Conservation (phyloP, 2,797 vertebrate genomes). For the Anguilla marmorata region DNA sequence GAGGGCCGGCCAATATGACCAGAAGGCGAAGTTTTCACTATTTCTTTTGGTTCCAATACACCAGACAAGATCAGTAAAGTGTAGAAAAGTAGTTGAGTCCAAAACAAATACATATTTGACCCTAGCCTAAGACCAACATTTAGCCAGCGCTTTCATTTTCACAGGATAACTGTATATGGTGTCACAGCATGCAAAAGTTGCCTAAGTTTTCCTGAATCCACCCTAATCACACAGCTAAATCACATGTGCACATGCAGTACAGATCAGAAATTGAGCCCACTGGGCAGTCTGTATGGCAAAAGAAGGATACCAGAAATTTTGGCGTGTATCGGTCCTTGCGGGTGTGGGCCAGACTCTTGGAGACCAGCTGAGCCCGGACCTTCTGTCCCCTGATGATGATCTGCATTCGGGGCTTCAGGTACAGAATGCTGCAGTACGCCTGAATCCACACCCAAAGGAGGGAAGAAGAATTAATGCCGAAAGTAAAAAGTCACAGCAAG, state of each 20-base stretch:
- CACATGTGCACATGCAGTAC: background rate
- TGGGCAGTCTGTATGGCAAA: background rate
- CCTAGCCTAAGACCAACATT: too few relatives aligned
- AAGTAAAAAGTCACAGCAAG: background rate
- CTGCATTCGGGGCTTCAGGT: slow-evolving; percentile 94
- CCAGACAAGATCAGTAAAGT: too few relatives aligned
- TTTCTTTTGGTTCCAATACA: too few relatives aligned
- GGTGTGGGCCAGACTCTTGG: slow-evolving; percentile 85
- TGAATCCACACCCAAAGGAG: slow-evolving; percentile 51
- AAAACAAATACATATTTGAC: too few relatives aligned
- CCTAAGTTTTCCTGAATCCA: background rate
- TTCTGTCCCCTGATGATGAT: slow-evolving; percentile 87
- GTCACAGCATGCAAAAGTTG: background rate
- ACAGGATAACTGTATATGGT: background rate
- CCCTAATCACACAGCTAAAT: background rate
- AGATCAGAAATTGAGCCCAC: background rate
- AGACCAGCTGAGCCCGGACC: slow-evolving; percentile 87
- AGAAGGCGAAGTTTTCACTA: too few relatives aligned
- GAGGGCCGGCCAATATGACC: too few relatives aligned
- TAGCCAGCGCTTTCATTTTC: background rate
- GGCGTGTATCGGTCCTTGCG: slow-evolving; percentile 85
- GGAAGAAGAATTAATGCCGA: background rate
- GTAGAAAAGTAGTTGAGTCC: too few relatives aligned
- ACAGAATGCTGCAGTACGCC: slow-evolving; percentile 94
- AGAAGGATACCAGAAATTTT: slow-evolving; percentile 82